Evolutionary conservation across 1,140 invertebrate species (phyloP), one percentile per base, ranked within the genome.

Genomic region (Proctacanthus coquilletti): DNA sequence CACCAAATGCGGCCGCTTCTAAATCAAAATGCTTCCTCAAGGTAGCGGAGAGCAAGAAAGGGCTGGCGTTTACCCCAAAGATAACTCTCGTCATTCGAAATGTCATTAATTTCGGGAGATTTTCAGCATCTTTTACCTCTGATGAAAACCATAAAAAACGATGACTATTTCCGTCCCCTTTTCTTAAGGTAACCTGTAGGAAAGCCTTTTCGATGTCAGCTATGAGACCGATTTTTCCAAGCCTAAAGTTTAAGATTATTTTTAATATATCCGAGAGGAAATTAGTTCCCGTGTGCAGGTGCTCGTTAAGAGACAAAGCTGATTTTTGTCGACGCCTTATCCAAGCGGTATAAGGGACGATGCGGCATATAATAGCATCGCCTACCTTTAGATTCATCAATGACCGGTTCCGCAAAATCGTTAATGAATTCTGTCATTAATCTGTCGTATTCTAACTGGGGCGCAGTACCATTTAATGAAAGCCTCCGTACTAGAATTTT

Each of bases 291-390:
- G 19, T 10, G 9, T 9, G n/a, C 14, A 18, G 20, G 18, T 13
- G 14, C 10, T 38, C 25, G 20, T 38, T 38, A 3, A 38, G 25
- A 4, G 25, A 38, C 44, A 39, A 59, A 44, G 43, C 50, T 38
- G 3, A 53, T 3, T 41, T 50, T 53, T 4, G 50, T 53, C 1
- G 49, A 56, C 14, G 45, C 41, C 18, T 47, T 56, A 33, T 53
- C 43, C 6, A n/a, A n/a, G n/a, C n/a, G n/a, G n/a, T n/a, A n/a
- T n/a, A 57, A 50, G 14, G 50, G 43, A 21, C 53, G 49, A 42
- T 57, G 51, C 14, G 50, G 51, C 33, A 56, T 29, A 36, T 53
- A 54, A 10, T n/a, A 3, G 13, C 4, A n/a, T 13, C n/a, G 21
- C 5, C n/a, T n/a, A n/a, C n/a, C n/a, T n/a, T n/a, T n/a, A n/a